Conservation (phyloP, 2,797 vertebrate genomes). For the Pterois miles region DNA sequence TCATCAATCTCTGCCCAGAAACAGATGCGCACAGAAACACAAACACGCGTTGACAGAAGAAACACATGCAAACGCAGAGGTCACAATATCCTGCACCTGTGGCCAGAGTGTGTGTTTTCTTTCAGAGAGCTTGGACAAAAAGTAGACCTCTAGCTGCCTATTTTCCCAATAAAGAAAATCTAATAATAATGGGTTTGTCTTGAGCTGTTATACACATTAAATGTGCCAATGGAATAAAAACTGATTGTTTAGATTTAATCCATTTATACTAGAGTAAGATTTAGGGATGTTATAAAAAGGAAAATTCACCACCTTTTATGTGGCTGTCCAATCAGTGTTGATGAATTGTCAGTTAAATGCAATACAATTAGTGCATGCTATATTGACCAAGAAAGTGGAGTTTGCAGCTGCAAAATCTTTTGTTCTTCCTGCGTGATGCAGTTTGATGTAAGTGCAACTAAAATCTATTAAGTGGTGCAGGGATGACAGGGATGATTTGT, state of each 20-base stretch:
- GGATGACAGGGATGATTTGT: too few species aligned
- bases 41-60: neutral
- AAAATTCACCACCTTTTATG: neutral
- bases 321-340: neutral
- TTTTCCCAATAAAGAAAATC: neutral
- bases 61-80: constrained; percentile 37
- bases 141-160: neutral
- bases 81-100: constrained; percentile 40
- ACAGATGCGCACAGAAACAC: constrained; percentile 35
- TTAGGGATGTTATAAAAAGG: neutral
- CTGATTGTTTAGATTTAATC: too few species aligned
- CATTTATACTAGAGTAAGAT: neutral
- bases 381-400: neutral
- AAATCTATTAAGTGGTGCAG: too few species aligned
- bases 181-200: neutral
- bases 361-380: too few species aligned
- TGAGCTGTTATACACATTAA: neutral
- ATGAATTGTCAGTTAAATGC: too few species aligned
- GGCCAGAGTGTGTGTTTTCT: neutral
- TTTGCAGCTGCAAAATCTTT: too few species aligned
- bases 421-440: too few species aligned
- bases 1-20: constrained; percentile 55
- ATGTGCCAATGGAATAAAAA: neutral
- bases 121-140: constrained; percentile 13
- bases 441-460: too few species aligned